Evolutionary conservation across 2,113 vertebrate species (phyloP), one percentile per base, ranked within the genome.

Genomic region (Malurus elegans): DNA sequence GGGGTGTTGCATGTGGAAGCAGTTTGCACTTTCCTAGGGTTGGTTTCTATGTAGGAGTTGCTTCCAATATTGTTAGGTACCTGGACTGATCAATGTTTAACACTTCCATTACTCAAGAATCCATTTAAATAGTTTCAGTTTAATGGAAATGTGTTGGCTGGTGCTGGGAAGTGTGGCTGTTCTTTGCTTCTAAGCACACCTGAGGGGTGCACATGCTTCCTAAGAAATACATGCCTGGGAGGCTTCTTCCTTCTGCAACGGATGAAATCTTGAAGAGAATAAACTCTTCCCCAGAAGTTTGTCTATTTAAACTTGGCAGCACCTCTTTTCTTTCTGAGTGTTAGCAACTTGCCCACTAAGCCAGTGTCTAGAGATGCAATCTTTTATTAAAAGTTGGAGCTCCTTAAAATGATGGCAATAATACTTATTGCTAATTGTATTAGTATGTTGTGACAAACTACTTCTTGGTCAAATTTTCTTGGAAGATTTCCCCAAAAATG

Each of bases 261-360:
- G 81, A 51, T 86, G 75, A 82, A 93, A 75, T 76, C 87, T 79
- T 65, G 40, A 74, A 72, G 70, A 65, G 25, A 48, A 73, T 61
- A 50, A 40, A 0, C 42, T 95, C 47, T 78, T 96, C 58, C 19
- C 31, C 56, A 48, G 67, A 73, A 87, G 1, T 76, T 90, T 36
- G 14, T 58, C 75, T 95, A 0, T 80, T 91, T 70, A 51, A 88
- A 85, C 58, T 95, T 90, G 88, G 88, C 90, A 86, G 38, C 61
- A 21, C 83, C n/a, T 88, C 8, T 83, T 80, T 95, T 83, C 74
- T 88, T 92, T 54, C 34, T 25, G 69, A 50, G 25, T n/a, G 42
- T 79, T 90, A 92, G 89, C 76, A 87, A 58, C 85, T 92, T 93
- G 60, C 88, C 72, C 72, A 50, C 65, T 64, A 58, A 95, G 66